Conservation (phyloP, 2,113 vertebrate genomes). For the Bufo bufo region DNA sequence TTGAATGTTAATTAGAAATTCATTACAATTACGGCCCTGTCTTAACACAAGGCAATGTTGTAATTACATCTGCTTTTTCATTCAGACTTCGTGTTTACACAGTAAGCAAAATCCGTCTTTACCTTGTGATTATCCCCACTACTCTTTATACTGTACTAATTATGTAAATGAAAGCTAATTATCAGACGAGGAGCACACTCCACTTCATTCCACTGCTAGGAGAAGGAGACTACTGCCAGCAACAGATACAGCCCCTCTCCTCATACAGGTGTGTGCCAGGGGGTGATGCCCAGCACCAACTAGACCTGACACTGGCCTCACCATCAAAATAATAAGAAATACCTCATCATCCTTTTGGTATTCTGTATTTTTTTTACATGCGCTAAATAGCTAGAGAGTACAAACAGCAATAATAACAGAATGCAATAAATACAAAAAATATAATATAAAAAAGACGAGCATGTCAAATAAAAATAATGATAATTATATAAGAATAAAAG, state of each 20-base stretch:
- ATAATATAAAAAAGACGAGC: too few species aligned
- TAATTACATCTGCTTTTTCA: conserved; percentile 85
- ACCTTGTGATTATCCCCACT: conserved; percentile 85
- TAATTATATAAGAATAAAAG: not conserved
- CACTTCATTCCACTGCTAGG: conserved; percentile 80
- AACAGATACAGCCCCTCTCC: not conserved
- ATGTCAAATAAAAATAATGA: not conserved
- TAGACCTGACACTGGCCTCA: too few species aligned
- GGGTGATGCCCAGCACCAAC: not conserved
- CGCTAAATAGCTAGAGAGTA: too few species aligned
- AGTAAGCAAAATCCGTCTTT: conserved; percentile 80
- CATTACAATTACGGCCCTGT: conserved; percentile 83
- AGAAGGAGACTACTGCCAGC: conserved; percentile 64
- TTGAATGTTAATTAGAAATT: conserved; percentile 87
- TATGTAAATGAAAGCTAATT: conserved; percentile 87
- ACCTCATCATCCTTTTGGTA: too few species aligned
- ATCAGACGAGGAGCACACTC: conserved; percentile 79
- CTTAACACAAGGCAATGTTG: conserved; percentile 77
- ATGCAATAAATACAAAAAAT: too few species aligned
- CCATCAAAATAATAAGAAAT: too few species aligned
- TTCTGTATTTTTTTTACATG: too few species aligned
- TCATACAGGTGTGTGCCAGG: not conserved
- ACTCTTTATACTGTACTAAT: conserved; percentile 87
- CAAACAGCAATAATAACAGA: too few species aligned
- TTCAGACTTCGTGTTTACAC: conserved; percentile 86